A percentile compares a stretch with the other conserved stretches of the same genome.
These are phyloP conservation scores for Steinernema khuongi DNA, from an alignment of 1,140 invertebrate species.

Conservation along the genomic window DNA sequence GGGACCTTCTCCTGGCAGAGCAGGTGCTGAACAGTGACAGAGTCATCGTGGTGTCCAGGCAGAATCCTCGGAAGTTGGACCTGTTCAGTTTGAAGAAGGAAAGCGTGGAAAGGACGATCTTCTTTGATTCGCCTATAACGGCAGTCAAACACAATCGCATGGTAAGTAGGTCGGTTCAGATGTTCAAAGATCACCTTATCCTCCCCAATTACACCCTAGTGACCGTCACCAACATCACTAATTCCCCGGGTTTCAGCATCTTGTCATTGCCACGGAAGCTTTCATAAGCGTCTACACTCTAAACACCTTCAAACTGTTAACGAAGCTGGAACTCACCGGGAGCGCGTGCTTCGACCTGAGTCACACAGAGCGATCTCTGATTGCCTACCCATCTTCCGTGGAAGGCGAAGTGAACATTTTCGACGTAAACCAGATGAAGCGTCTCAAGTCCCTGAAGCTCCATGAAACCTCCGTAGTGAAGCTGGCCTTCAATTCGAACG, in stretches of 20 bases:
- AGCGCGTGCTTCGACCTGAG: not conserved
- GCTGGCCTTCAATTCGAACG: constrained; percentile 79
- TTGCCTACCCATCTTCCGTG: not conserved
- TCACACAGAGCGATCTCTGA: not conserved
- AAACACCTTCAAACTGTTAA: not conserved
- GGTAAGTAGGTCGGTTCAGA: not conserved
- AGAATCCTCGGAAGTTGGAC: not conserved
- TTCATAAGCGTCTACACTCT: not conserved
- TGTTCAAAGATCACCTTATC: not conserved
- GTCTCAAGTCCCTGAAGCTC: not conserved
- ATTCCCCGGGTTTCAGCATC: not conserved
- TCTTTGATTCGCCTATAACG: not conserved
- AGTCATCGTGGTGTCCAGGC: not conserved
- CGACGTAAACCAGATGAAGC: not conserved
- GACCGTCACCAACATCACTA: no score
- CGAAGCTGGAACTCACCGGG: not conserved
- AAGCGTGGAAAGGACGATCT: not conserved
- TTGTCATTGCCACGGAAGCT: not conserved
- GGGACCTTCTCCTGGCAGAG: not conserved
- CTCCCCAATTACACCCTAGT: no score
- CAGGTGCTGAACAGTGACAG: not conserved
- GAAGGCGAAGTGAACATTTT: not conserved
- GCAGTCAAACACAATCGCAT: not conserved
- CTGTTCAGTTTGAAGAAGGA: not conserved
- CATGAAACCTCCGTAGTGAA: constrained; percentile 69